Percentiles rank a stretch among this genome's conserved stretches.
These are phyloP conservation scores for Taxidea taxus DNA, from an alignment of 2,113 vertebrate genomes.

Conservation along the genomic window DNA sequence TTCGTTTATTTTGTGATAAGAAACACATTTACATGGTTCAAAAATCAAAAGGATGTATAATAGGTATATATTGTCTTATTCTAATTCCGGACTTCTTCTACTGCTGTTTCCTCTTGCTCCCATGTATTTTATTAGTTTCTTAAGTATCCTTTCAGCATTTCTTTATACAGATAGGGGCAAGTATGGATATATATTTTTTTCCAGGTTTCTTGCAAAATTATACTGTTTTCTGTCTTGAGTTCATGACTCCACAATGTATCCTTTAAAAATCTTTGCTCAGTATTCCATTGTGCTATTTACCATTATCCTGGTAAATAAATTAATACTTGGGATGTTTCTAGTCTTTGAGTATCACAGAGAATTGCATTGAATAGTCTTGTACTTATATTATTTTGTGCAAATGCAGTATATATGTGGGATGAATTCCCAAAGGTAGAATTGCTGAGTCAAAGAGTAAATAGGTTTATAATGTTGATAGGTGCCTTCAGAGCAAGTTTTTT, in stretches of 20 bases:
- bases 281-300: not conserved
- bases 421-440: not conserved
- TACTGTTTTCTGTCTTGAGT: not conserved
- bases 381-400: not conserved
- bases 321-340: not conserved
- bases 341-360: not conserved
- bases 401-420: not conserved
- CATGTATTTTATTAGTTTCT: not conserved
- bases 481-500: not conserved
- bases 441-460: slow-evolving; percentile 9
- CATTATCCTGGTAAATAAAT: not conserved
- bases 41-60: not conserved
- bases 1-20: slow-evolving; percentile 8
- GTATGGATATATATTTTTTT: not conserved
- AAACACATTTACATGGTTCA: not conserved
- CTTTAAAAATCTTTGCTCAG: slow-evolving; percentile 1
- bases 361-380: not conserved
- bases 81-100: not conserved
- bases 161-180: not conserved
- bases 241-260: not conserved
- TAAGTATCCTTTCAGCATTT: not conserved
- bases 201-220: not conserved
- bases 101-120: not conserved
- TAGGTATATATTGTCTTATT: not conserved
- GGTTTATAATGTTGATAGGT: slow-evolving; percentile 23